Percentiles rank a stretch among this genome's conserved stretches.
phyloP scores from a whole-genome alignment of 2,888 invertebrate genomes.

The Melieria crassipennis region DNA sequence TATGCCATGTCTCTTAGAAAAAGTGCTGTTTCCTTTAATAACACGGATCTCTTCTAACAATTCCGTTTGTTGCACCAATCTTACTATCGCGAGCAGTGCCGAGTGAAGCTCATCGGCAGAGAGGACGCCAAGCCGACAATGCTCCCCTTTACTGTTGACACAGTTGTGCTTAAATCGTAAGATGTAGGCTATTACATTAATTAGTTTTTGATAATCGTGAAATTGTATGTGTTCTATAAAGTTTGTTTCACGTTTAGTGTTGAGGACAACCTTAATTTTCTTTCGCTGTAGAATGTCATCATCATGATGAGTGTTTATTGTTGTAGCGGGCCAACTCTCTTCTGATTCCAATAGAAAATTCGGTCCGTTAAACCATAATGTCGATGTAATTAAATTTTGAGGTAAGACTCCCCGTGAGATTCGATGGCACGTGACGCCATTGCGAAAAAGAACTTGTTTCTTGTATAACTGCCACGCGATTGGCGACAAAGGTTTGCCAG shows the following conservation, averaged over 20 bases:
- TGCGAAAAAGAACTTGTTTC: conserved; percentile 29
- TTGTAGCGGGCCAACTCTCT: conserved; percentile 28
- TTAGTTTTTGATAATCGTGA: conserved; percentile 27
- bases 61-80: conserved; percentile 27
- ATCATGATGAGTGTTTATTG: conserved; percentile 19
- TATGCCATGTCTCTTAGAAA: conserved; percentile 27
- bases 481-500: conserved; percentile 35
- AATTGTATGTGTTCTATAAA: conserved; percentile 32
- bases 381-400: conserved; percentile 20
- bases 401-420: conserved; percentile 34
- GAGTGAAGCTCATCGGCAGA: conserved; percentile 24
- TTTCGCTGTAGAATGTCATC: conserved; percentile 31
- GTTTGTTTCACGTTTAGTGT: background rate
- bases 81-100: conserved; percentile 25
- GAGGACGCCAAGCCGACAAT: conserved; percentile 14
- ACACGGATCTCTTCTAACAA: conserved; percentile 16
- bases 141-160: background rate
- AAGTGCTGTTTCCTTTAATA: conserved; percentile 4
- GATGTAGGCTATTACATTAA: conserved; percentile 32
- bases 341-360: conserved; percentile 23
- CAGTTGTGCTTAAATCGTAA: conserved; percentile 32
- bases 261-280: conserved; percentile 34
- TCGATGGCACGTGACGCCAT: conserved; percentile 33
- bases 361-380: conserved; percentile 38
- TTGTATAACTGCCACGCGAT: conserved; percentile 28